Conservation (phyloP, 2,797 vertebrate genomes). For the Pantherophis vulpinus region DNA sequence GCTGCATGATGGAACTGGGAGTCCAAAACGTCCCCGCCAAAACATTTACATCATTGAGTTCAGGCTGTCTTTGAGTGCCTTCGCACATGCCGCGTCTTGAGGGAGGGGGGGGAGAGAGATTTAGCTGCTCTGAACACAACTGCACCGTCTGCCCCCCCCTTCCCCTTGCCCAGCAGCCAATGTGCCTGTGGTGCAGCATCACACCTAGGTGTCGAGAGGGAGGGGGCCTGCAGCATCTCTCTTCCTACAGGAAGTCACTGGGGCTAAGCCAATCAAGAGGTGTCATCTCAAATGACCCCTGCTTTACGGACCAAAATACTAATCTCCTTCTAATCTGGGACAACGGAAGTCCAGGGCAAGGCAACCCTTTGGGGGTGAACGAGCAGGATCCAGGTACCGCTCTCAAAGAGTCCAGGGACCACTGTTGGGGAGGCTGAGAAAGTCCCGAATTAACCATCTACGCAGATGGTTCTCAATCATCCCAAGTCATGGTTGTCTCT, state of each 20-base stretch:
- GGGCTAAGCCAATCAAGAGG: not conserved
- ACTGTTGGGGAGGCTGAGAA: constrained; percentile 31
- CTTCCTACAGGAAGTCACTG: not conserved
- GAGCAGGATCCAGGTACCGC: constrained; percentile 1
- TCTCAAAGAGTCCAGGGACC: constrained; percentile 23
- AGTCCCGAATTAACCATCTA: constrained; percentile 34
- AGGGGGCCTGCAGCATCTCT: not conserved
- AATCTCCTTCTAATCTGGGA: constrained; percentile 27
- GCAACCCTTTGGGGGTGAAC: not conserved
- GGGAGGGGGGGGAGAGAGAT: not conserved
- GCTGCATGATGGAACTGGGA: not conserved
- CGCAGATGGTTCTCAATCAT: not conserved
- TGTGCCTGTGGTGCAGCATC: not conserved
- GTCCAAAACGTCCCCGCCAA: no score
- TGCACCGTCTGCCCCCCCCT: not conserved
- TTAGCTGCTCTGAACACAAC: not conserved
- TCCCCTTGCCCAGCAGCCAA: no score
- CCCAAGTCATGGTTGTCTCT: not conserved
- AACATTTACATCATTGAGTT: not conserved
- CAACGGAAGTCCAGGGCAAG: constrained; percentile 3
- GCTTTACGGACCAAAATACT: not conserved
- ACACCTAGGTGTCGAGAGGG: no score
- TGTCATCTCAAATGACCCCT: not conserved
- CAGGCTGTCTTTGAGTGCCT: no score
- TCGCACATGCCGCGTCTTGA: accelerated